Conservation (phyloP, 2,888 invertebrate genomes). For the Sminthurides aquaticus region DNA sequence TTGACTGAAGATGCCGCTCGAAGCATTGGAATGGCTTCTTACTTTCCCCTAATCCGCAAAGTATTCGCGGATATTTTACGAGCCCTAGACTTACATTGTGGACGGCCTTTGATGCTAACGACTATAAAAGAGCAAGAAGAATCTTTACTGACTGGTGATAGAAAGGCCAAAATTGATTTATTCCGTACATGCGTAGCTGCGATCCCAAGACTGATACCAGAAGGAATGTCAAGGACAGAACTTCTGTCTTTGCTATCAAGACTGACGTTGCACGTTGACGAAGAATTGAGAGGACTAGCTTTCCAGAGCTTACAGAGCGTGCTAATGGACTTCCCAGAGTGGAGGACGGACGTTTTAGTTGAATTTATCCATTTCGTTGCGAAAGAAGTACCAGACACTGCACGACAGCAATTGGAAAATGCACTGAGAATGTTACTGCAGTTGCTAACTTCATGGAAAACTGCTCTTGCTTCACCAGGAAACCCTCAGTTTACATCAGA, state of each 20-base stretch:
- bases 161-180: slow-evolving; percentile 94
- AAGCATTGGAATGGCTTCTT: slow-evolving; percentile 92
- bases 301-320: slow-evolving; percentile 93
- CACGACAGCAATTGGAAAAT: slow-evolving; percentile 82
- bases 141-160: slow-evolving; percentile 78
- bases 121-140: slow-evolving; percentile 72
- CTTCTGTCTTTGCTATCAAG: slow-evolving; percentile 88
- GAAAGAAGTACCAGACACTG: slow-evolving; percentile 83
- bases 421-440: slow-evolving; percentile 86
- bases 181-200: slow-evolving; percentile 98
- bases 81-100: slow-evolving; percentile 90
- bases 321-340: slow-evolving; percentile 91
- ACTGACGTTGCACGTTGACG: slow-evolving; percentile 96
- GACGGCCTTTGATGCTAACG: slow-evolving; percentile 93
- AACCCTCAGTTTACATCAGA: neutral
- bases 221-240: slow-evolving; percentile 91
- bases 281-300: slow-evolving; percentile 85
- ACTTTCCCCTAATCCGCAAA: slow-evolving; percentile 89
- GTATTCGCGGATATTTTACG: slow-evolving; percentile 92
- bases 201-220: slow-evolving; percentile 92
- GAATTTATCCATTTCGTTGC: slow-evolving; percentile 81
- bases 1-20: slow-evolving; percentile 92
- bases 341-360: slow-evolving; percentile 86
- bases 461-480: slow-evolving; percentile 53
- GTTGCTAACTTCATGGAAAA: slow-evolving; percentile 85